phyloP scores from a whole-genome alignment of 2,888 invertebrate species.

The Trichacis sp. region DNA sequence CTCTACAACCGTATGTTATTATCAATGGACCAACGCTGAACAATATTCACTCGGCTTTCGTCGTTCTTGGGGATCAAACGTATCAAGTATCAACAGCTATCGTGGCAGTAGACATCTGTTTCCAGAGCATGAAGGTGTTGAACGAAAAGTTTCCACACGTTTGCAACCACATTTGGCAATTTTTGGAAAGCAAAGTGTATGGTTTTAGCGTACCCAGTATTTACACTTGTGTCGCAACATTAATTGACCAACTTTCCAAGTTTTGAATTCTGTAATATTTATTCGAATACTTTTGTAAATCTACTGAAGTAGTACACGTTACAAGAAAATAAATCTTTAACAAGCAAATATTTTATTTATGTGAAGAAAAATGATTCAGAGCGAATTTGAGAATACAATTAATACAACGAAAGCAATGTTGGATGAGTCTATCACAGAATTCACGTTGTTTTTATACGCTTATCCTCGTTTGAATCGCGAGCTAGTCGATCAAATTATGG shows the following conservation, averaged over 20 bases:
- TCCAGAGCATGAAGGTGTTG: slow-evolving; percentile 23
- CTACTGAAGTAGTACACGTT: too few species aligned
- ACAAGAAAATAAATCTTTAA: too few species aligned
- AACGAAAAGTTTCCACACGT: slow-evolving; percentile 11
- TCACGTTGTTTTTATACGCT: slow-evolving; percentile 10
- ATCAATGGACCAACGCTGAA: slow-evolving; percentile 15
- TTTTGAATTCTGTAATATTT: neutral
- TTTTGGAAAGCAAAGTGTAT: slow-evolving; percentile 21
- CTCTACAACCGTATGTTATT: slow-evolving; percentile 18
- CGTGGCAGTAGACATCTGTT: slow-evolving; percentile 29
- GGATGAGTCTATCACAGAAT: neutral
- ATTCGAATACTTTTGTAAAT: too few species aligned
- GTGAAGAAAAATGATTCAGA: too few species aligned
- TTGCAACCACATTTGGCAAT: slow-evolving; percentile 34
- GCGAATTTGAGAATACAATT: too few species aligned
- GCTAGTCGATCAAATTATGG: slow-evolving; percentile 2
- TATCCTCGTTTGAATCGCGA: slow-evolving; percentile 10
- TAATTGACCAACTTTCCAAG: slow-evolving; percentile 11
- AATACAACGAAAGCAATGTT: neutral
- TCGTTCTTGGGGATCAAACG: slow-evolving; percentile 15
- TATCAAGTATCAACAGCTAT: slow-evolving; percentile 13
- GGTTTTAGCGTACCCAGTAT: slow-evolving; percentile 4
- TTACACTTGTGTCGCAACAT: slow-evolving; percentile 12
- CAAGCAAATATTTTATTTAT: too few species aligned
- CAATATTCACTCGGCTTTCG: slow-evolving; percentile 15